Evolutionary conservation across 2,888 invertebrate genomes (phyloP), one percentile per base, ranked within the genome.

Genomic region (Conchocele bisecta): DNA sequence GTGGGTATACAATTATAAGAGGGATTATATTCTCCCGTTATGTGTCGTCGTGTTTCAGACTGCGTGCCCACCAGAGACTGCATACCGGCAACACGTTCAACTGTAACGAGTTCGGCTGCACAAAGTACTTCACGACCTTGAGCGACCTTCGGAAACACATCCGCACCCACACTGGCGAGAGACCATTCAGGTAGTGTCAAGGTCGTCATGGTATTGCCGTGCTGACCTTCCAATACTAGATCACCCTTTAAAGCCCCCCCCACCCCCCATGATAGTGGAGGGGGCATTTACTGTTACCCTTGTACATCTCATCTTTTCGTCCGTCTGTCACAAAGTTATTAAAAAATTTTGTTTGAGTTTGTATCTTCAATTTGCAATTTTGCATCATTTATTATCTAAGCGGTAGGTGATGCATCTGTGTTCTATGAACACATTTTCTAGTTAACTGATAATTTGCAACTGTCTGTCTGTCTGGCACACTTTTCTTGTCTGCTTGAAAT

Each of bases 1-100:
- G n/a, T n/a, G n/a, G n/a, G n/a, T n/a, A n/a, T n/a, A n/a, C n/a
- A n/a, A n/a, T n/a, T n/a, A n/a, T n/a, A n/a, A n/a, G n/a, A n/a
- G n/a, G n/a, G n/a, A n/a, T n/a, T n/a, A n/a, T n/a, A n/a, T n/a
- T n/a, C n/a, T n/a, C n/a, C n/a, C n/a, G n/a, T n/a, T n/a, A n/a
- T 35, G n/a, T 35, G 24, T 46, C 15, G 6, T 48, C 15, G 17
- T 26, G 51, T 79, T 80, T 37, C 72, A 91, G 90, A 72, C 76
- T 91, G 54, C 80, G 86, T 57, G 97, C 97, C 58, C 98, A 98
- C 91, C 95, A 97, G 91, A 93, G 98, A 83, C 92, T 98, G 67
- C 98, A 98, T 92, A 97, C 95, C 89, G 98, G 98, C 11, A 95
- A 97, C 90, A 98, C 98, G 7, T 98, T 98, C 91, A 97, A 98